These are phyloP conservation scores for Eulemur macaco DNA, from an alignment of 2,113 vertebrate species.

Conservation along the genomic window DNA sequence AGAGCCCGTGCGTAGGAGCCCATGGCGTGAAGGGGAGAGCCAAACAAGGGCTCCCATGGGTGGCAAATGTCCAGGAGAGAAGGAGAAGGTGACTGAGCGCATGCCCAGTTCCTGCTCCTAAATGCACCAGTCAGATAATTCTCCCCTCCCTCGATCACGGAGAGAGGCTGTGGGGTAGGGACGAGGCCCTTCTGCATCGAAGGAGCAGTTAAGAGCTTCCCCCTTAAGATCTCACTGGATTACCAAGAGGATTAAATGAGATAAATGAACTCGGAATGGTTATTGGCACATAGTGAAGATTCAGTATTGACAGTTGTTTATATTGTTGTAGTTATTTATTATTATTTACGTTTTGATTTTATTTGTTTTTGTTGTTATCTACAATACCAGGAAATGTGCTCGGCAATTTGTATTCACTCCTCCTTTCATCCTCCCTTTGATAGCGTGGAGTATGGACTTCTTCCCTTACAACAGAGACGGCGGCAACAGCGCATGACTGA, in stretches of 20 bases:
- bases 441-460: not conserved
- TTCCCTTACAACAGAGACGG: not conserved
- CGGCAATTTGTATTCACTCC: not conserved
- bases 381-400: not conserved
- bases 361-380: not conserved
- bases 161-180: not conserved
- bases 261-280: not conserved
- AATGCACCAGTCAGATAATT: not conserved
- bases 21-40: not conserved
- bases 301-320: not conserved
- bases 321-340: not conserved
- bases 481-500: not conserved
- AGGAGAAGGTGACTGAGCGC: not conserved
- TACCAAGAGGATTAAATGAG: not conserved
- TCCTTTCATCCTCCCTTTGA: not conserved
- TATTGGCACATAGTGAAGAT: not conserved
- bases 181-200: not conserved
- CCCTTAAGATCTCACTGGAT: not conserved
- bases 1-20: not conserved
- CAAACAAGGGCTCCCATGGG: not conserved
- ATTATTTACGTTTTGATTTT: no score
- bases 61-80: not conserved
- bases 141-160: not conserved
- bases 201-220: not conserved
- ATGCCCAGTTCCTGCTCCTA: not conserved